These are phyloP conservation scores for Diadegma fenestrale DNA, from an alignment of 2,888 invertebrate species.

Conservation along the genomic window DNA sequence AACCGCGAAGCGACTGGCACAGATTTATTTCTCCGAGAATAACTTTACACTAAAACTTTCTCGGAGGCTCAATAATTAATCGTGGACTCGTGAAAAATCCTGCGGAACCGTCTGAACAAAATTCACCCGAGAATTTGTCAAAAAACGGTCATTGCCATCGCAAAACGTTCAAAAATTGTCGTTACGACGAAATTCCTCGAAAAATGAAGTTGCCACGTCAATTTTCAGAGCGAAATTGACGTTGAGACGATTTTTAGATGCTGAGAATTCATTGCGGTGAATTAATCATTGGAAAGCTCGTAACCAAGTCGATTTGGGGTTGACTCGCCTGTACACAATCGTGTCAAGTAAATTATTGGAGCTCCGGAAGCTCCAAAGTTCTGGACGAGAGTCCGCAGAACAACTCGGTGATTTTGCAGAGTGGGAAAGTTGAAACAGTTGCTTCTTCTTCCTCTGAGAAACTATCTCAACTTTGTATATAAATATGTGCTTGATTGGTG, in stretches of 20 bases:
- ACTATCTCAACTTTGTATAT: neutral
- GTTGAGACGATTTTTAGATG: neutral
- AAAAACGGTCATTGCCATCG: too few relatives aligned
- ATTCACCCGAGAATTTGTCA: neutral
- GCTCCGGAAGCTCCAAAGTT: constrained; percentile 38
- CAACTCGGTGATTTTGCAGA: constrained; percentile 44
- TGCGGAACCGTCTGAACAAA: neutral
- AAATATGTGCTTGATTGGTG: constrained; percentile 5
- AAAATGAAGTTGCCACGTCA: too few relatives aligned
- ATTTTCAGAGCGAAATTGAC: too few relatives aligned
- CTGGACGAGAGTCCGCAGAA: constrained; percentile 10
- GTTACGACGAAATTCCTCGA: too few relatives aligned
- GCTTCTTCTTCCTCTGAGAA: neutral
- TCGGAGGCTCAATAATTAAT: constrained; percentile 51
- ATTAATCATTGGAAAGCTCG: neutral
- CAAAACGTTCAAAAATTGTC: too few relatives aligned
- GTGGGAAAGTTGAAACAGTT: constrained; percentile 57
- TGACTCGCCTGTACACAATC: neutral
- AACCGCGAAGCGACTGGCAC: constrained; percentile 52
- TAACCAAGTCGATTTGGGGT: neutral
- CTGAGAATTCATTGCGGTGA: neutral
- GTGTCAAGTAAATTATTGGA: constrained; percentile 1
- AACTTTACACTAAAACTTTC: constrained; percentile 47
- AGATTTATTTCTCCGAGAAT: constrained; percentile 69
- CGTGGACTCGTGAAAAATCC: constrained; percentile 40